These are phyloP conservation scores for Acanthacorydalis orientalis DNA, from an alignment of 2,888 invertebrate genomes.

Conservation along the genomic window DNA sequence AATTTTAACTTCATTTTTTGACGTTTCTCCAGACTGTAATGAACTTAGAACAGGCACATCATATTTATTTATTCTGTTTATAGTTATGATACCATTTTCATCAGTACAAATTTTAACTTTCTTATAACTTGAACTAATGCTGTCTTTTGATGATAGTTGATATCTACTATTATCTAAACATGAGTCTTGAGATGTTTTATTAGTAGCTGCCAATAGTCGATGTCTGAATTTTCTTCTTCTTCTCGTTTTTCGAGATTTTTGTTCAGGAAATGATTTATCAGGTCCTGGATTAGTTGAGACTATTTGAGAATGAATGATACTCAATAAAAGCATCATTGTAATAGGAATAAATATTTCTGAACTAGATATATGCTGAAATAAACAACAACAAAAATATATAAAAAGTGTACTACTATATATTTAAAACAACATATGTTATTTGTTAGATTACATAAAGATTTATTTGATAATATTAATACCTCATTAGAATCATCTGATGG, in stretches of 20 bases:
- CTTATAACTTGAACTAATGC: too few species aligned
- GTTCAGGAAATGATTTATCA: constrained; percentile 18
- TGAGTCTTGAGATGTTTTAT: constrained; percentile 1
- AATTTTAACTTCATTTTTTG: constrained; percentile 4
- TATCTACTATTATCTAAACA: background rate
- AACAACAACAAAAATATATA: constrained; percentile 6
- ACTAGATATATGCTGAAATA: constrained; percentile 35
- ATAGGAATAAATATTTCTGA: constrained; percentile 58
- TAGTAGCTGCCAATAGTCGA: constrained; percentile 16
- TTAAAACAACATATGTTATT: background rate
- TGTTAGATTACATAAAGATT: background rate
- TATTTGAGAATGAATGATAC: constrained; percentile 67
- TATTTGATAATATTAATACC: background rate
- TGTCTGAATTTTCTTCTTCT: constrained; percentile 20
- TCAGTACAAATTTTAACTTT: too few species aligned
- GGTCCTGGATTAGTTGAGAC: constrained; percentile 43
- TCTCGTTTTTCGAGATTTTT: constrained; percentile 11
- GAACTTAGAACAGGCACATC: too few species aligned
- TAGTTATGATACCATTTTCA: too few species aligned
- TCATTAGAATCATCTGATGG: background rate
- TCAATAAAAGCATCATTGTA: constrained; percentile 54
- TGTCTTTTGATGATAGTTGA: background rate
- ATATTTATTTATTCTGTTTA: too few species aligned
- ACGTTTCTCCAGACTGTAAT: background rate
- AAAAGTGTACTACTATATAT: background rate